Evolutionary conservation across 1,140 invertebrate genomes (phyloP).

Genomic region (Tetragonula clypearis): DNA sequence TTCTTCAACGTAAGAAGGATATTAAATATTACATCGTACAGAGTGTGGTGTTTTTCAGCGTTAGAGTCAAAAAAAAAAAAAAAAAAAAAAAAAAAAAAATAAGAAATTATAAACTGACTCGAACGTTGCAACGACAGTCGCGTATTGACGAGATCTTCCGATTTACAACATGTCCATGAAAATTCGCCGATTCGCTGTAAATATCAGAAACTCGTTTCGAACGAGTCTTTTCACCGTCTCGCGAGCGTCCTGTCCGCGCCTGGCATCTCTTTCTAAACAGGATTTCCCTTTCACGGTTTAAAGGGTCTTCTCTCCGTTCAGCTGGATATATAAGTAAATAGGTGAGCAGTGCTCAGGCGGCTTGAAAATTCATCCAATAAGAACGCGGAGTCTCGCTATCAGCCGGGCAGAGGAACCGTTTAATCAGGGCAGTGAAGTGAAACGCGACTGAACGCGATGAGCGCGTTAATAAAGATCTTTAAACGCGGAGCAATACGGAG

Average conservation of each 20-base stretch:
- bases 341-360: neutral
- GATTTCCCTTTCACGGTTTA: neutral
- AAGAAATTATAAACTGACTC: no score
- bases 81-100: no score
- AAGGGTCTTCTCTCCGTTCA: neutral
- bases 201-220: neutral
- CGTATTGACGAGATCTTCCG: no score
- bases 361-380: neutral
- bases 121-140: no score
- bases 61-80: no score
- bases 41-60: no score
- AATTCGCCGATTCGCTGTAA: neutral
- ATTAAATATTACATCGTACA: no score
- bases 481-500: conserved; percentile 14
- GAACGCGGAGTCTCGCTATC: neutral
- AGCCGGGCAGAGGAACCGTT: neutral
- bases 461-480: conserved; percentile 49
- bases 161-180: no score
- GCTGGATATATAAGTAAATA: neutral
- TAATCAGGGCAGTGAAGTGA: neutral
- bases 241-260: neutral
- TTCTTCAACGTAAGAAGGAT: no score
- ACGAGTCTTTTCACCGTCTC: neutral
- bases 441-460: neutral
- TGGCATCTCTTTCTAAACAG: neutral